Base-by-base conservation (phyloP, 2,888 invertebrate species). In the Tubulanus polymorphus region DNA sequence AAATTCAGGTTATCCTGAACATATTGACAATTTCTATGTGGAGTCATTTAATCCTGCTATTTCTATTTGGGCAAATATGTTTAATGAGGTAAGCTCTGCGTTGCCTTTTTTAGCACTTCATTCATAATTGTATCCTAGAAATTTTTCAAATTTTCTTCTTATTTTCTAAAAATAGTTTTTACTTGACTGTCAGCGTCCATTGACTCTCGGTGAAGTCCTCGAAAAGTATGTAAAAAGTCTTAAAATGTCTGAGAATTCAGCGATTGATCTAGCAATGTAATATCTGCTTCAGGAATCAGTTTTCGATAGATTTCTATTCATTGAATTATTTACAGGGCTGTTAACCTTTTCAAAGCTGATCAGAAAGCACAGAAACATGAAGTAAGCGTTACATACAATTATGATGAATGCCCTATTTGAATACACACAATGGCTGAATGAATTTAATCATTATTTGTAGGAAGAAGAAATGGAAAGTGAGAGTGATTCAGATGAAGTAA, bases 71-170 rank as follows among this genome's bases (percentile, higher is more conserved):
- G 56, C 61, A 20, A 51, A 46, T 20, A 50, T 63, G 12, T 48
- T 65, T 20, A 65, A 65, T 63, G 60, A 64, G 65, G 65, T 65
- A 58, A 46, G n/a, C n/a, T n/a, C n/a, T n/a, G n/a, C n/a, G 29
- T 5, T 8, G 6, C 18, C 23, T 30, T 49, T n/a, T 29, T 49
- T 29, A 30, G 8, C 28, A 10, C 18, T 12, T 10, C 12, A 48
- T 25, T 12, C 15, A 18, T 48, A 12, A 12, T 18, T 48, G 8
- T 48, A 26, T 6, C 10, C 6, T 18, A 45, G 10, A 45, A 45
- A 10, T 20, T 12, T 15, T n/a, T n/a, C n/a, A 12, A 45, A 45
- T 48, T 47, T 18, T 27, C 37, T 37, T 48, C 20, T 57, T 37
- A 46, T 15, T 57, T 55, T 48, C 47, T n/a, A n/a, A n/a, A n/a